phyloP scores from a whole-genome alignment of 2,888 invertebrate species.

The Lasioglossum villosulum region DNA sequence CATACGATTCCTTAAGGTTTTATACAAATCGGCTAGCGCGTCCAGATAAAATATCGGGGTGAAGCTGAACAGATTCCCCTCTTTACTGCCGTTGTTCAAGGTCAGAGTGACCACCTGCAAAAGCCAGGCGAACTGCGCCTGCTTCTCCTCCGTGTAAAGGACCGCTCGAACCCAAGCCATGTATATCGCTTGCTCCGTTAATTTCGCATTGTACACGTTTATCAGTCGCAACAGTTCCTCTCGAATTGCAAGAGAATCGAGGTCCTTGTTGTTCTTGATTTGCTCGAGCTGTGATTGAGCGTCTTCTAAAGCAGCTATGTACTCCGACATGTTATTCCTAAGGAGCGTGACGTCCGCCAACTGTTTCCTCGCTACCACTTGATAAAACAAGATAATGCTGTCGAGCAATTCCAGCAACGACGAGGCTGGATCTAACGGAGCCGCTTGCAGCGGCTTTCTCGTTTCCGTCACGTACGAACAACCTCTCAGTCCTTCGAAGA shows the following conservation, averaged over 20 bases:
- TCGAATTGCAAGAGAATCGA: constrained; percentile 83
- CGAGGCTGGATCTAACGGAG: constrained; percentile 84
- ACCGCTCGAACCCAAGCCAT: constrained; percentile 90
- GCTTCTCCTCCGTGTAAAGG: constrained; percentile 88
- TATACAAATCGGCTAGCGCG: constrained; percentile 88
- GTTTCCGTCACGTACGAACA: constrained; percentile 71
- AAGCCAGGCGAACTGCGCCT: constrained; percentile 87
- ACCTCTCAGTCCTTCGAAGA: constrained; percentile 74
- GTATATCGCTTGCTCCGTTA: constrained; percentile 87
- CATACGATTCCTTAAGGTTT: constrained; percentile 88
- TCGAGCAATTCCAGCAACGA: constrained; percentile 88
- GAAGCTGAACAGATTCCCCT: constrained; percentile 89
- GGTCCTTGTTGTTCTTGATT: constrained; percentile 76
- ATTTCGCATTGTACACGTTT: constrained; percentile 87
- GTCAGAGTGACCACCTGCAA: constrained; percentile 87
- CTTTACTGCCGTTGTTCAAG: constrained; percentile 86
- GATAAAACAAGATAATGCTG: constrained; percentile 88
- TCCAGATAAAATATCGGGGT: constrained; percentile 91
- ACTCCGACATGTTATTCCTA: constrained; percentile 89
- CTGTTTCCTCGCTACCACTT: constrained; percentile 89
- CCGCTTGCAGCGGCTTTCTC: constrained; percentile 83
- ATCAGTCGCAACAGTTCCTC: constrained; percentile 87
- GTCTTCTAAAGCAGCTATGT: constrained; percentile 87
- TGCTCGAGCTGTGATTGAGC: constrained; percentile 85
- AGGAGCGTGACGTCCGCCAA: constrained; percentile 86